Percentiles rank a stretch among this genome's conserved stretches.
phyloP scores from a whole-genome alignment of 1,140 invertebrate genomes.

The Drosophila biarmipes region DNA sequence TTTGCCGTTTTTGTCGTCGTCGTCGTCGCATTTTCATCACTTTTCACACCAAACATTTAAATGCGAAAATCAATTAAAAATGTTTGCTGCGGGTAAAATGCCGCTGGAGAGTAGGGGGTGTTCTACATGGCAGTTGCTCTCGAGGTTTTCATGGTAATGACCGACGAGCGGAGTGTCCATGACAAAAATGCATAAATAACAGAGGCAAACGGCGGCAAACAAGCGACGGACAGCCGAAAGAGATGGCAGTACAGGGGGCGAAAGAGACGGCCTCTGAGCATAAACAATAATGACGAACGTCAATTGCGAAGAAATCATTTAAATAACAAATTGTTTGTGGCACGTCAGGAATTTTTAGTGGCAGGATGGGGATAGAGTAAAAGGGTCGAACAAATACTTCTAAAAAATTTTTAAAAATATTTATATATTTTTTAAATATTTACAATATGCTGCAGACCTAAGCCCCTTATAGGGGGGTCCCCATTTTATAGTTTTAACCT shows the following conservation, averaged over 20 bases:
- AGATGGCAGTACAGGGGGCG: neutral
- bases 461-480: no score
- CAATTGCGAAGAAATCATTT: constrained; percentile 53
- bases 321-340: constrained; percentile 48
- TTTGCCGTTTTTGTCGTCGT: constrained; percentile 46
- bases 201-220: constrained; percentile 60
- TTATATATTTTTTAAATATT: no score
- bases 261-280: neutral
- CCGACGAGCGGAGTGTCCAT: constrained; percentile 63
- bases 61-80: constrained; percentile 75
- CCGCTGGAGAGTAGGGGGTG: neutral
- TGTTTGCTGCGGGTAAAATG: constrained; percentile 43
- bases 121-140: neutral
- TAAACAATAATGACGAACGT: constrained; percentile 29
- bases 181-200: constrained; percentile 78
- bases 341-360: constrained; percentile 1
- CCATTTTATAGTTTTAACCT: neutral
- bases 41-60: constrained; percentile 75
- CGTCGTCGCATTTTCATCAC: constrained; percentile 34
- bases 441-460: no score
- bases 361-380: neutral
- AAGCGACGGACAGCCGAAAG: constrained; percentile 25
- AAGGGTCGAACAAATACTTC: no score
- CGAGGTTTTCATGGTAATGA: constrained; percentile 68
- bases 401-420: no score